A percentile compares a stretch with the other conserved stretches of the same genome.
phyloP scores from a whole-genome alignment of 2,113 vertebrate genomes.

The Oreochromis tanganicae region DNA sequence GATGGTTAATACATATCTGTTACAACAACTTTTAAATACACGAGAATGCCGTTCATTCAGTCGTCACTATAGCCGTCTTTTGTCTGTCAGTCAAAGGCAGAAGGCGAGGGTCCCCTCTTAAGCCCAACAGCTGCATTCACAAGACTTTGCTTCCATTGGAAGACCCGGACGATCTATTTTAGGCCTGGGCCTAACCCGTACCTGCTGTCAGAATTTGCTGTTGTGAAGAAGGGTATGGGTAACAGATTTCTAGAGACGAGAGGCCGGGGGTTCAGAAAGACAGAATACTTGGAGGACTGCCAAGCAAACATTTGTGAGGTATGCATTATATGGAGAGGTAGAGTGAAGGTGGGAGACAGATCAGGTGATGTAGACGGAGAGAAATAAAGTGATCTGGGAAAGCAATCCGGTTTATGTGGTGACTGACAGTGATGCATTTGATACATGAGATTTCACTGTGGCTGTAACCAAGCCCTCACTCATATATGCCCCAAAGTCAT shows the following conservation, averaged over 20 bases:
- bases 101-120: constrained; percentile 34
- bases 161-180: constrained; percentile 44
- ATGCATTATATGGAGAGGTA: constrained; percentile 10
- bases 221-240: constrained; percentile 35
- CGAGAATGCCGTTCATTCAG: not conserved
- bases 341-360: constrained; percentile 22
- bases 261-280: not conserved
- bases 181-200: constrained; percentile 19
- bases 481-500: constrained; percentile 49
- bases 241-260: constrained; percentile 31
- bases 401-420: constrained; percentile 32
- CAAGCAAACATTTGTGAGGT: constrained; percentile 31
- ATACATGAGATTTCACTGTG: constrained; percentile 36
- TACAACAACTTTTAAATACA: not conserved
- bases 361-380: constrained; percentile 29
- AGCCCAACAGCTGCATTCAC: constrained; percentile 64
- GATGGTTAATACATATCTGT: not conserved
- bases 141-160: constrained; percentile 24
- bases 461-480: constrained; percentile 57
- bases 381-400: constrained; percentile 36
- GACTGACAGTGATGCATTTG: constrained; percentile 62
- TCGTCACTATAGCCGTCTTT: not conserved
- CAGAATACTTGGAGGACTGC: constrained; percentile 18
- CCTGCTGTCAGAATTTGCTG: constrained; percentile 43
- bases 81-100: not conserved